These are phyloP conservation scores for Coleophora flavipennella DNA, from an alignment of 2,888 invertebrate genomes.

Conservation along the genomic window DNA sequence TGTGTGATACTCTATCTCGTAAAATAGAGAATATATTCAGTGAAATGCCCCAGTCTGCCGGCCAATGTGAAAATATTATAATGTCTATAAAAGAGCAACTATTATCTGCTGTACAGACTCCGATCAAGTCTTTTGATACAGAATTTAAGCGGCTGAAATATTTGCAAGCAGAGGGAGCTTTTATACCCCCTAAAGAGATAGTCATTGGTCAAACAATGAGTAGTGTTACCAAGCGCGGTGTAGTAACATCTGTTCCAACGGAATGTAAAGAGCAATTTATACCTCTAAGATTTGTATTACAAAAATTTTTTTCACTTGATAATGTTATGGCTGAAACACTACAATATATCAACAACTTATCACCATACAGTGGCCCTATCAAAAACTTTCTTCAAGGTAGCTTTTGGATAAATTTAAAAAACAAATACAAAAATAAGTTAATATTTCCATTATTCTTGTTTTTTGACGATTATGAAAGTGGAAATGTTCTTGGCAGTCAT, in stretches of 20 bases:
- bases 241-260: background rate
- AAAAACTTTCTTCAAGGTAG: constrained; percentile 3
- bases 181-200: constrained; percentile 1
- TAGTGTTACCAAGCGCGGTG: background rate
- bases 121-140: background rate
- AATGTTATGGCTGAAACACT: constrained; percentile 1
- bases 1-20: background rate
- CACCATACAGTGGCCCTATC: background rate
- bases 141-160: background rate
- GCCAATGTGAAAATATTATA: too few relatives aligned
- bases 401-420: background rate
- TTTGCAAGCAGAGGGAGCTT: constrained; percentile 1
- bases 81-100: background rate
- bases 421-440: background rate
- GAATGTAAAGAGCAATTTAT: background rate
- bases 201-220: constrained; percentile 2
- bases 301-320: background rate
- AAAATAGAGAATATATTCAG: background rate
- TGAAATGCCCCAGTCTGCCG: background rate
- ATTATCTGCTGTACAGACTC: background rate
- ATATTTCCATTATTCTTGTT: constrained; percentile 11
- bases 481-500: constrained; percentile 11
- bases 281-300: background rate
- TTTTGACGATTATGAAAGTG: constrained; percentile 14
- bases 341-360: background rate